Evolutionary conservation across 2,797 vertebrate species (phyloP).

Genomic region (Knipowitschia caucasica): DNA sequence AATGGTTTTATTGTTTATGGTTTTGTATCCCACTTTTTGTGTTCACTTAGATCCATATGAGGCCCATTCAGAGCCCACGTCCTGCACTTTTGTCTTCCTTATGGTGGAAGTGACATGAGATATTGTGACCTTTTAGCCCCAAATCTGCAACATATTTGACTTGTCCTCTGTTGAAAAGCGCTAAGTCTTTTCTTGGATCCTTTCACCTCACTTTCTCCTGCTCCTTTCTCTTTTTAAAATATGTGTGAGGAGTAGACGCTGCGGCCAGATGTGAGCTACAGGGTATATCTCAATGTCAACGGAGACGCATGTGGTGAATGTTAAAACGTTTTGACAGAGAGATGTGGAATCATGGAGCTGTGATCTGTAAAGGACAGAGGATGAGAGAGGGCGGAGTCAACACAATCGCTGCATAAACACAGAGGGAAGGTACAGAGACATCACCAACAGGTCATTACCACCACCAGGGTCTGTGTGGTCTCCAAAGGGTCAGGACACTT

Average conservation of each 20-base stretch:
- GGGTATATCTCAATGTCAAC: constrained; percentile 25
- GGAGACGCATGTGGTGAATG: constrained; percentile 19
- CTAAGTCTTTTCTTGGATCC: constrained; percentile 7
- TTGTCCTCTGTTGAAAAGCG: constrained; percentile 2
- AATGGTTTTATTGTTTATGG: too few relatives aligned
- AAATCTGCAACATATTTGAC: constrained; percentile 22
- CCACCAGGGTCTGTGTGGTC: too few relatives aligned
- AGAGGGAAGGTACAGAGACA: too few relatives aligned
- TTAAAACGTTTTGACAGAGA: constrained; percentile 21
- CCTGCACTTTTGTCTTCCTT: neutral
- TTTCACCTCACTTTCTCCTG: neutral
- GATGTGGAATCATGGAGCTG: constrained; percentile 32
- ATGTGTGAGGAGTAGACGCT: constrained; percentile 3
- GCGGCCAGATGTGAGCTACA: constrained; percentile 33
- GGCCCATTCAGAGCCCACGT: too few relatives aligned
- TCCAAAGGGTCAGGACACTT: too few relatives aligned
- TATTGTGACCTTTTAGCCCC: constrained; percentile 35
- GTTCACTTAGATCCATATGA: too few relatives aligned
- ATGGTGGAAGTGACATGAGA: constrained; percentile 4
- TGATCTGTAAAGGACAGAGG: constrained; percentile 27
- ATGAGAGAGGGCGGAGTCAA: constrained; percentile 42
- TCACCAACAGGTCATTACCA: too few relatives aligned
- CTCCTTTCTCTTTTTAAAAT: constrained; percentile 11
- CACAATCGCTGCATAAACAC: too few relatives aligned
- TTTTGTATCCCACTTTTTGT: too few relatives aligned